These are phyloP conservation scores for Tetragnatha montana DNA, from an alignment of 2,888 invertebrate genomes.

Conservation along the genomic window DNA sequence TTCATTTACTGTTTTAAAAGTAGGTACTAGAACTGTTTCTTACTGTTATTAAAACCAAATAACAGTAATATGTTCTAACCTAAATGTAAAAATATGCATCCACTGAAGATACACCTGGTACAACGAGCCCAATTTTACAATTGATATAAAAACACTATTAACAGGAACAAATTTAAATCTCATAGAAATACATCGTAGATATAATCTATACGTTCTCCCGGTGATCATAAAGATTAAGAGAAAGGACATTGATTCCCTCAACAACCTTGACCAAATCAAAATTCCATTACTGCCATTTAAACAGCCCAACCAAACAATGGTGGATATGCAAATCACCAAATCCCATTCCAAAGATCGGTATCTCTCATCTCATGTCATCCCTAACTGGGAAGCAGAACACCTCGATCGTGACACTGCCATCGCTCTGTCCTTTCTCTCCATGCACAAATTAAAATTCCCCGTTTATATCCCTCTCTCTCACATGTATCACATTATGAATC, in stretches of 20 bases:
- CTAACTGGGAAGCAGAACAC: neutral
- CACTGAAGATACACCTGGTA: too few species aligned
- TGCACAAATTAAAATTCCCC: constrained; percentile 1
- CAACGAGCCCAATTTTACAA: too few species aligned
- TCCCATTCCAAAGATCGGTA: neutral
- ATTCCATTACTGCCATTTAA: neutral
- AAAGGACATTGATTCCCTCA: neutral
- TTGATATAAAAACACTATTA: too few species aligned
- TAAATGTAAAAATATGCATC: too few species aligned
- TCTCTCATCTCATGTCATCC: too few species aligned
- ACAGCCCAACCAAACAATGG: neutral
- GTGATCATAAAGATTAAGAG: neutral
- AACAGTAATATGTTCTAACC: too few species aligned
- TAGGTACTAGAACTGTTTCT: too few species aligned
- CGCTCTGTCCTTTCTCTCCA: neutral
- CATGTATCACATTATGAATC: constrained; percentile 56
- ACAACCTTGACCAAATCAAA: neutral
- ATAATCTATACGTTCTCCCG: too few species aligned
- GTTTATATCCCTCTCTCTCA: constrained; percentile 6
- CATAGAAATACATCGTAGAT: too few species aligned
- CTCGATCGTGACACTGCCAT: neutral
- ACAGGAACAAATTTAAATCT: too few species aligned
- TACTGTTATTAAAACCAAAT: too few species aligned
- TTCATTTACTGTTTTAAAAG: too few species aligned
- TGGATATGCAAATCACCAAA: neutral